A percentile compares a stretch with the other conserved stretches of the same genome.
phyloP scores from a whole-genome alignment of 2,888 invertebrate genomes.

The Unio delphinus region DNA sequence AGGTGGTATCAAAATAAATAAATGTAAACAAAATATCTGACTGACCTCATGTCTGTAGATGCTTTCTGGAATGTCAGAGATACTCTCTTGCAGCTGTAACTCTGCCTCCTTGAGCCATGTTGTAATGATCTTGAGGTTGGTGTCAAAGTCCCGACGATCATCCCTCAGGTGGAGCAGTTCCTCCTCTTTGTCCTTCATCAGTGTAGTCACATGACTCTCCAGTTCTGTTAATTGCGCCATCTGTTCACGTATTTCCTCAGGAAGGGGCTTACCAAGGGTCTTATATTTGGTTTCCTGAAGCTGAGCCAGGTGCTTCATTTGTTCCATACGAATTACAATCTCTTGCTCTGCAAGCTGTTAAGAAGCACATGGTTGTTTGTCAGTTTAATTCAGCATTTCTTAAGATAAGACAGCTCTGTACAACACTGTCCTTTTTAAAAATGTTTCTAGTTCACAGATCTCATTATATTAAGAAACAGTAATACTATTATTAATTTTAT shows the following conservation, averaged over 20 bases:
- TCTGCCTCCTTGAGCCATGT: constrained; percentile 55
- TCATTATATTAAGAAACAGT: too few relatives aligned
- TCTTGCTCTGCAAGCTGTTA: constrained; percentile 57
- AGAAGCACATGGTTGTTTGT: background rate
- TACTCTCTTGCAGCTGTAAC: constrained; percentile 47
- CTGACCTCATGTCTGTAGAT: constrained; percentile 56
- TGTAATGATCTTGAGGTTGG: constrained; percentile 38
- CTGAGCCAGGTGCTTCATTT: constrained; percentile 46
- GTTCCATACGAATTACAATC: constrained; percentile 50
- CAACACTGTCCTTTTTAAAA: too few relatives aligned
- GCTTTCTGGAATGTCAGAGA: constrained; percentile 50
- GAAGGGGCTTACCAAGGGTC: constrained; percentile 45
- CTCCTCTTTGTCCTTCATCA: constrained; percentile 52
- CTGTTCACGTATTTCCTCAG: constrained; percentile 46
- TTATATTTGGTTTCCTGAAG: constrained; percentile 54
- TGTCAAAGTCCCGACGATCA: constrained; percentile 46
- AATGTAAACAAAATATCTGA: constrained; percentile 2
- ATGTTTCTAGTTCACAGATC: too few relatives aligned
- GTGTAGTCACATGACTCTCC: constrained; percentile 38
- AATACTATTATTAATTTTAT: too few relatives aligned
- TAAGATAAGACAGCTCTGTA: too few relatives aligned
- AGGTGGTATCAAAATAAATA: background rate
- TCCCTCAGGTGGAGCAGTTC: constrained; percentile 52
- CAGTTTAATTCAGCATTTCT: too few relatives aligned
- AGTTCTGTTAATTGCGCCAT: constrained; percentile 41